Conservation (phyloP, 2,797 vertebrate species). For the Ctenopoma kingsleyae region DNA sequence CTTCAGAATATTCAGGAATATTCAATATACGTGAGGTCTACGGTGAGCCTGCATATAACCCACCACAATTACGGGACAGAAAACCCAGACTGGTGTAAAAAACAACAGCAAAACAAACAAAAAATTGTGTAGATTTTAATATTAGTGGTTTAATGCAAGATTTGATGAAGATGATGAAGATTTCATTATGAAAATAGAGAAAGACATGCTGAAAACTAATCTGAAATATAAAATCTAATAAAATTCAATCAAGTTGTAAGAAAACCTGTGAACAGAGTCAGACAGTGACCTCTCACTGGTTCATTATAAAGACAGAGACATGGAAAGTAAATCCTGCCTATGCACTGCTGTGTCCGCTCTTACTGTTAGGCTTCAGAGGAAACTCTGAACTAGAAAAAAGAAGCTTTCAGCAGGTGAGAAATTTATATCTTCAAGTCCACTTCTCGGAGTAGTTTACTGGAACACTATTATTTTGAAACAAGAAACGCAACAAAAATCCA, state of each 20-base stretch:
- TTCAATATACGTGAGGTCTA: too few relatives aligned
- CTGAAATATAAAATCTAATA: neutral
- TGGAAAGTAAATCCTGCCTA: neutral
- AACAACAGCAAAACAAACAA: too few relatives aligned
- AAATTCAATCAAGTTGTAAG: neutral
- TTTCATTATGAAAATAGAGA: neutral
- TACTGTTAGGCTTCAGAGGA: slow-evolving; percentile 7
- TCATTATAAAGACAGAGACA: neutral
- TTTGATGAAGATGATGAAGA: neutral
- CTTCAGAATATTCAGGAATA: too few relatives aligned
- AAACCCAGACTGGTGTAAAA: too few relatives aligned
- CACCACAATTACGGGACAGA: too few relatives aligned
- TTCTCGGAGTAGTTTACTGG: too few relatives aligned
- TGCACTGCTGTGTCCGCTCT: neutral
- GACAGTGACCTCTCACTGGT: neutral
- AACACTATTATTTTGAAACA: neutral
- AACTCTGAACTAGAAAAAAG: neutral
- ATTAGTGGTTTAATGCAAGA: neutral
- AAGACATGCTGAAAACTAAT: neutral
- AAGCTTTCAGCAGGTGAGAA: neutral
- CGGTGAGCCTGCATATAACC: too few relatives aligned
- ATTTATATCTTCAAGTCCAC: neutral
- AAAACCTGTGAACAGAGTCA: neutral
- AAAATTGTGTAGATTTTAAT: too few relatives aligned
- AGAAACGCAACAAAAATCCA: neutral